Evolutionary conservation across 2,797 vertebrate species (phyloP).

Genomic region (Chaetophractus vellerosus): DNA sequence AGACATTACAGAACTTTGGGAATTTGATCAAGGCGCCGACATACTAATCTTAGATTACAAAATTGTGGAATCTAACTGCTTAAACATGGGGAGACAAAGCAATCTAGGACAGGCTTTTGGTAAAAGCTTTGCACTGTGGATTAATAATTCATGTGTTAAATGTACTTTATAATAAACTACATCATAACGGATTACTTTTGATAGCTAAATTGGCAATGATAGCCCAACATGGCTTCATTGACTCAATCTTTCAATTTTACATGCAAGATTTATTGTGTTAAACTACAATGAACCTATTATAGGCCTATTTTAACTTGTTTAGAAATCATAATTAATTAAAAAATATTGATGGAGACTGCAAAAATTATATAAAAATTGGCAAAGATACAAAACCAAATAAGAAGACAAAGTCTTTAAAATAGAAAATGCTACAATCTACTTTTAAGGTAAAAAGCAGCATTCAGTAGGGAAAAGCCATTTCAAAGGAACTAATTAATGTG

Average conservation of each 20-base stretch:
- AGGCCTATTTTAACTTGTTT: constrained; percentile 74
- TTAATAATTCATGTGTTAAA: constrained; percentile 84
- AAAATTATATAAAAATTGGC: constrained; percentile 71
- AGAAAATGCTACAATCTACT: constrained; percentile 5
- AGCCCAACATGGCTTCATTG: constrained; percentile 64
- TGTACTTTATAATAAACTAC: constrained; percentile 81
- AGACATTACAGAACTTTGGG: constrained; percentile 86
- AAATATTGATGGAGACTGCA: constrained; percentile 64
- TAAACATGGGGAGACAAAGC: constrained; percentile 80
- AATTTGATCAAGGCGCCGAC: constrained; percentile 83
- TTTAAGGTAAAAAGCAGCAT: constrained; percentile 52
- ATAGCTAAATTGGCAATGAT: constrained; percentile 78
- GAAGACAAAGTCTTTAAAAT: constrained; percentile 48
- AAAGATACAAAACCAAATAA: constrained; percentile 56
- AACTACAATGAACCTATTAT: constrained; percentile 59
- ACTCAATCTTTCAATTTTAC: constrained; percentile 70
- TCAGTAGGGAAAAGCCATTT: constrained; percentile 22
- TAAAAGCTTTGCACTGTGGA: constrained; percentile 78
- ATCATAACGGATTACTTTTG: constrained; percentile 79
- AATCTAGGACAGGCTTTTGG: constrained; percentile 74
- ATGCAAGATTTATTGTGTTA: constrained; percentile 76
- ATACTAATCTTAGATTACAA: constrained; percentile 83
- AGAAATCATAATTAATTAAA: constrained; percentile 77
- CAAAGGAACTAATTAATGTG: constrained; percentile 39
- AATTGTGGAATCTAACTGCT: constrained; percentile 78